These are phyloP conservation scores for Frieseomelitta varia DNA, from an alignment of 1,140 invertebrate genomes.

Conservation along the genomic window DNA sequence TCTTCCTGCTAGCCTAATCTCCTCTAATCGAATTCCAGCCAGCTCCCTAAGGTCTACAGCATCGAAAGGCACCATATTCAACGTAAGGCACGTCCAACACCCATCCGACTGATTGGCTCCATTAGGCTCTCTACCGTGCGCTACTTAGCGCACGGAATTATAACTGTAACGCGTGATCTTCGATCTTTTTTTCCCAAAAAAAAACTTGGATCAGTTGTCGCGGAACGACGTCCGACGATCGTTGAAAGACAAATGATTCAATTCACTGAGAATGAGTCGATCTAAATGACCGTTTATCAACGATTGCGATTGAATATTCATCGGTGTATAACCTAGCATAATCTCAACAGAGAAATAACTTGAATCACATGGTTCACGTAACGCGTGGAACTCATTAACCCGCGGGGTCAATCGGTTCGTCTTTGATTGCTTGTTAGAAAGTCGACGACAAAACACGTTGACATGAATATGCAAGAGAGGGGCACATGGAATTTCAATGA, in stretches of 20 bases:
- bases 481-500: slow-evolving; percentile 20
- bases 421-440: slow-evolving; percentile 22
- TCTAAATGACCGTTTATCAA: neutral
- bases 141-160: neutral
- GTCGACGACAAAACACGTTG: slow-evolving; percentile 24
- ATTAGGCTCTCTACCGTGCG: slow-evolving; percentile 27
- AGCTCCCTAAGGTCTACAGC: neutral
- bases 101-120: slow-evolving; percentile 1
- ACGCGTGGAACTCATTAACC: slow-evolving; percentile 35
- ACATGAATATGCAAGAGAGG: slow-evolving; percentile 26
- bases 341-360: neutral
- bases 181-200: neutral
- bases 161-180: neutral
- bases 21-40: slow-evolving; percentile 58
- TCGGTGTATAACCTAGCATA: neutral
- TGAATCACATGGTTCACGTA: slow-evolving; percentile 27
- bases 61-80: slow-evolving; percentile 1
- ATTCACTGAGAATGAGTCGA: neutral
- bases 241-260: neutral
- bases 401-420: slow-evolving; percentile 22
- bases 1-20: slow-evolving; percentile 40
- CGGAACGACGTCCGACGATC: neutral
- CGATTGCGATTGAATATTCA: slow-evolving; percentile 27
- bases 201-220: neutral
- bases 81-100: neutral